A percentile compares a stretch with the other conserved stretches of the same genome.
These are phyloP conservation scores for Chionoecetes opilio DNA, from an alignment of 1,140 invertebrate genomes.

Conservation along the genomic window DNA sequence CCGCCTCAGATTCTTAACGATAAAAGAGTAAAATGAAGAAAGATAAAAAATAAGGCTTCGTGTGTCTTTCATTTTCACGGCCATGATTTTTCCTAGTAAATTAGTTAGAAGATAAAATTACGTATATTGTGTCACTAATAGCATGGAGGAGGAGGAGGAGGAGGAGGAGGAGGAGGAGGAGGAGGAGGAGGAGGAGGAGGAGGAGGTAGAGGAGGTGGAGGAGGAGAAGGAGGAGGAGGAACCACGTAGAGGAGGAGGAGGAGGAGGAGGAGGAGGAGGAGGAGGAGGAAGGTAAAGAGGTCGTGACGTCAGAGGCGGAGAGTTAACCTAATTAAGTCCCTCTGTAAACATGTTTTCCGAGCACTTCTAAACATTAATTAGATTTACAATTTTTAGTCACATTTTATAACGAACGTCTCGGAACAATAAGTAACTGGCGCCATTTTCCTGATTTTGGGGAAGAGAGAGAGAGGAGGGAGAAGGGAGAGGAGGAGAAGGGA, in stretches of 20 bases:
- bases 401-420: constrained; percentile 22
- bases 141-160: neutral
- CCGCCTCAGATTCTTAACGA: too few relatives aligned
- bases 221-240: neutral
- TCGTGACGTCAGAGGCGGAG: neutral
- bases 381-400: neutral
- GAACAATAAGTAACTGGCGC: neutral
- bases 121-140: too few relatives aligned
- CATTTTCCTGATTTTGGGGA: constrained; percentile 36
- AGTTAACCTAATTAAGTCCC: neutral
- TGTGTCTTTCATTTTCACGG: too few relatives aligned
- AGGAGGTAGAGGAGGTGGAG: neutral
- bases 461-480: neutral
- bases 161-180: neutral
- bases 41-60: neutral
- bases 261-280: neutral
- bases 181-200: constrained; percentile 1
- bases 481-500: constrained; percentile 31
- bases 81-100: too few relatives aligned
- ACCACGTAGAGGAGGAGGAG: too few relatives aligned
- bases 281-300: neutral
- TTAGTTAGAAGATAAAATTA: too few relatives aligned
- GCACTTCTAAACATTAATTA: constrained; percentile 28
- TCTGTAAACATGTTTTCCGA: constrained; percentile 41
- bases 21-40: too few relatives aligned